Evolutionary conservation across 2,888 invertebrate species (phyloP).

Genomic region (Chrysina gloriosa): DNA sequence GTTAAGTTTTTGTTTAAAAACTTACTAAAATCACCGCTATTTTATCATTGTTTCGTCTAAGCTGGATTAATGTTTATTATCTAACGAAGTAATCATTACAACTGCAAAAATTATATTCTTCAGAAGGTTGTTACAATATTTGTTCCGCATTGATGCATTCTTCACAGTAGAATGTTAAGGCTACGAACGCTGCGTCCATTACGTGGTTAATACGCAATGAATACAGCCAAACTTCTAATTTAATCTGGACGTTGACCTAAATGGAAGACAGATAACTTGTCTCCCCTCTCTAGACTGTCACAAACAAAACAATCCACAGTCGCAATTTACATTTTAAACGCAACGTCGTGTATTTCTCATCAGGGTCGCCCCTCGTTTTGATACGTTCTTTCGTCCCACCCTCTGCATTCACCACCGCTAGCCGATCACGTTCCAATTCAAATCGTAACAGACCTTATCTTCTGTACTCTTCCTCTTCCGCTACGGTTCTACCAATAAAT

Average conservation of each 20-base stretch:
- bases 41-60: no score
- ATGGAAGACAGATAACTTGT: constrained; percentile 8
- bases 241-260: constrained; percentile 33
- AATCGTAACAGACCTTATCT: constrained; percentile 32
- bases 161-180: not conserved
- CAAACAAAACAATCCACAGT: constrained; percentile 36
- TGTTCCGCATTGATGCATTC: not conserved
- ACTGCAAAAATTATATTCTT: no score
- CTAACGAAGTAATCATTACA: no score
- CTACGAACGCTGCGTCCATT: not conserved
- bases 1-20: no score
- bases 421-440: constrained; percentile 33
- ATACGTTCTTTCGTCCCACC: not conserved
- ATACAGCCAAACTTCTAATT: constrained; percentile 18
- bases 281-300: not conserved
- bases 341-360: constrained; percentile 21
- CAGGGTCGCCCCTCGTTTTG: constrained; percentile 12
- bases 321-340: constrained; percentile 33
- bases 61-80: no score
- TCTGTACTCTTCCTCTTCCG: constrained; percentile 5
- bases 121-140: not conserved
- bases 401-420: not conserved
- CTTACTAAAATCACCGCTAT: no score
- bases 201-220: constrained; percentile 9
- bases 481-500: constrained; percentile 24